These are phyloP conservation scores for Ancistrus triradiatus DNA, from an alignment of 2,113 vertebrate species.

Conservation along the genomic window DNA sequence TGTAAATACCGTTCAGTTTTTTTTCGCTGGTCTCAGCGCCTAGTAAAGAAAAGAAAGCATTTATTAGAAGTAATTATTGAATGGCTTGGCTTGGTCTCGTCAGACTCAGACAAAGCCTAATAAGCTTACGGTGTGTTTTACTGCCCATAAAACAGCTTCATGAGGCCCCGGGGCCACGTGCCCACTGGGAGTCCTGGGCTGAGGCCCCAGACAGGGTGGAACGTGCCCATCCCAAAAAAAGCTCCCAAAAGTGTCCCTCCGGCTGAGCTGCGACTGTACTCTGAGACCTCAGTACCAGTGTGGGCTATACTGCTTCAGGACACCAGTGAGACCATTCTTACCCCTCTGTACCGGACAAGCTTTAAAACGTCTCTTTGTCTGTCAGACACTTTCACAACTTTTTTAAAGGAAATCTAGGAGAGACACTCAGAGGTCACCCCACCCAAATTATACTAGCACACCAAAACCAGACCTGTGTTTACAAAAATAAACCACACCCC, in stretches of 20 bases:
- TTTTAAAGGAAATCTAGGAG: too few species aligned
- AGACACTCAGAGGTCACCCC: too few species aligned
- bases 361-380: too few species aligned
- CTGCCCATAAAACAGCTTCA: constrained; percentile 55
- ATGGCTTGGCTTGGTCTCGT: constrained; percentile 50
- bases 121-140: constrained; percentile 50
- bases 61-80: constrained; percentile 56
- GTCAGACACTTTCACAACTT: too few species aligned
- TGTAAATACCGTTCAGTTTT: constrained; percentile 24
- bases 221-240: constrained; percentile 2
- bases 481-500: too few species aligned
- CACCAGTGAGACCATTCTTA: too few species aligned
- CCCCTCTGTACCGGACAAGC: too few species aligned
- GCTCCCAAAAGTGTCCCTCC: not conserved
- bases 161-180: constrained; percentile 54
- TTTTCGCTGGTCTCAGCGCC: constrained; percentile 51
- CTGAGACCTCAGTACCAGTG: too few species aligned
- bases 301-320: too few species aligned
- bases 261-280: not conserved
- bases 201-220: constrained; percentile 36
- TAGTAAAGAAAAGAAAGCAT: constrained; percentile 46
- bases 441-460: too few species aligned
- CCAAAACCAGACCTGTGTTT: too few species aligned
- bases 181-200: constrained; percentile 44
- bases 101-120: constrained; percentile 59